These are phyloP conservation scores for Strongylocentrotus purpuratus DNA, from an alignment of 35 echinoderm and acorn worm species.

Conservation along the genomic window DNA sequence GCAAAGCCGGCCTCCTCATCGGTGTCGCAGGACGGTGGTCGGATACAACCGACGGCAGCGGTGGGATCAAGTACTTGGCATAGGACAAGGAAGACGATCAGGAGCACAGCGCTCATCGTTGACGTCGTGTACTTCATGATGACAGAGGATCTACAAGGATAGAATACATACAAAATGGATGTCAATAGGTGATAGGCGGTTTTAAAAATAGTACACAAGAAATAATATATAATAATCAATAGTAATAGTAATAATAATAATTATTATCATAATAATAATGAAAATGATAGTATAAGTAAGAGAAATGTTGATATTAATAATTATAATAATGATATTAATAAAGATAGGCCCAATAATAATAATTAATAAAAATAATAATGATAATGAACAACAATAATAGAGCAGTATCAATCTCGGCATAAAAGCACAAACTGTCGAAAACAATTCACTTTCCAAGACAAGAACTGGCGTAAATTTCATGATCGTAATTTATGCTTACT, in stretches of 20 bases:
- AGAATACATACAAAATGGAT: neutral
- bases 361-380: neutral
- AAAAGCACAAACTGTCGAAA: too few relatives aligned
- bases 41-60: constrained; percentile 2
- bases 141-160: neutral
- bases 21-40: constrained; percentile 31
- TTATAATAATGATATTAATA: neutral
- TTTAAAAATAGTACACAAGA: neutral
- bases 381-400: neutral
- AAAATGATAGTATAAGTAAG: neutral
- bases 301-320: neutral
- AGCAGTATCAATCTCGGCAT: too few relatives aligned
- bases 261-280: neutral
- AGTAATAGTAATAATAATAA: neutral
- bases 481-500: too few relatives aligned
- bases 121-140: neutral
- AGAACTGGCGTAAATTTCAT: too few relatives aligned
- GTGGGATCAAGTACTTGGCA: constrained; percentile 27
- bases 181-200: neutral
- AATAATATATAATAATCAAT: neutral
- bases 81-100: neutral
- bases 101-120: neutral
- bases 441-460: too few relatives aligned
- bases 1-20: constrained; percentile 62
- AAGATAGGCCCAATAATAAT: neutral